These are phyloP conservation scores for Eumaeus atala DNA, from an alignment of 1,140 invertebrate genomes.

Conservation along the genomic window DNA sequence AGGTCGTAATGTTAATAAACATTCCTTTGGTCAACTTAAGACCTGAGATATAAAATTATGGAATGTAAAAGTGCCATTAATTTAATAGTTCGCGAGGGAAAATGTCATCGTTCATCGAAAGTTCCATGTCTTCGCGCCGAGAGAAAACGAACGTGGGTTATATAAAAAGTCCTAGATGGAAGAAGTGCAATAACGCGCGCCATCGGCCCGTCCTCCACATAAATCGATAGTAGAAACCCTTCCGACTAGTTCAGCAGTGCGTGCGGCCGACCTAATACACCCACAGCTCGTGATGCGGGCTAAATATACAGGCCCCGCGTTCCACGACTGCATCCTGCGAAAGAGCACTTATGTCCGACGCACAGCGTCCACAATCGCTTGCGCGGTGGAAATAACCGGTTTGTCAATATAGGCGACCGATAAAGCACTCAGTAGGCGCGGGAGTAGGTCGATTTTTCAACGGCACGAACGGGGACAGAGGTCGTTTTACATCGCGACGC, in stretches of 20 bases:
- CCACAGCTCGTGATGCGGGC: constrained; percentile 67
- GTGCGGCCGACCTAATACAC: constrained; percentile 71
- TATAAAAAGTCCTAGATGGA: constrained; percentile 38
- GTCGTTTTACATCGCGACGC: constrained; percentile 51
- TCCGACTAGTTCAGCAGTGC: constrained; percentile 71
- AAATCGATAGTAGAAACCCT: constrained; percentile 72
- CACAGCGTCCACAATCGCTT: constrained; percentile 61
- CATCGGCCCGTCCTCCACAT: constrained; percentile 48
- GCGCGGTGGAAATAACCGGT: constrained; percentile 60
- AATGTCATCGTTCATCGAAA: constrained; percentile 2
- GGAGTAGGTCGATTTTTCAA: constrained; percentile 34
- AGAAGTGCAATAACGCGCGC: constrained; percentile 47
- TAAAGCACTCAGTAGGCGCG: constrained; percentile 29
- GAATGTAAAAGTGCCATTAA: not conserved
- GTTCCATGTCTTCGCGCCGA: constrained; percentile 6
- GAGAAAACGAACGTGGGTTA: constrained; percentile 15
- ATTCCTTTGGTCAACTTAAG: too few species aligned
- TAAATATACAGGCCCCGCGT: constrained; percentile 63
- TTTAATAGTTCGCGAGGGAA: not conserved
- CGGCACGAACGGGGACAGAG: constrained; percentile 33
- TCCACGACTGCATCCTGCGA: constrained; percentile 37
- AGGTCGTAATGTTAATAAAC: too few species aligned
- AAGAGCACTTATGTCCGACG: constrained; percentile 54
- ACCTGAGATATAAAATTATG: too few species aligned
- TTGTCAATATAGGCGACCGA: constrained; percentile 28